Percentiles rank a stretch among this genome's conserved stretches.
phyloP scores from a whole-genome alignment of 2,797 vertebrate genomes.

The Triplophysa bombifrons region DNA sequence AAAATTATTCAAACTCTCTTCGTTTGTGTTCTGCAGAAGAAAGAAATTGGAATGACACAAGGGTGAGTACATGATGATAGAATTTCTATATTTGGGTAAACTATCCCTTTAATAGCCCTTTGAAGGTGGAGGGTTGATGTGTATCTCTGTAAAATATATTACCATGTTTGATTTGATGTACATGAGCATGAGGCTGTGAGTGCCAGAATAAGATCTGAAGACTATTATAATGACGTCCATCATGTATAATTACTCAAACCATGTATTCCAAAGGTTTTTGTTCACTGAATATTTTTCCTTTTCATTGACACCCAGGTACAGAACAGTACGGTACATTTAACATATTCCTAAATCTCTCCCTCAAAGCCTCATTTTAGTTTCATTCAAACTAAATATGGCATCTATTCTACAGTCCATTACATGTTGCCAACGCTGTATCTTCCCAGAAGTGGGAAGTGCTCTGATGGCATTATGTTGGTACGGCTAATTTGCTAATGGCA shows the following conservation, averaged over 20 bases:
- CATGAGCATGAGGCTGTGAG: neutral
- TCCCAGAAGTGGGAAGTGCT: conserved; percentile 58
- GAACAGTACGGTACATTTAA: neutral
- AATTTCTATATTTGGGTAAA: no score
- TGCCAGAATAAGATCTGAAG: neutral
- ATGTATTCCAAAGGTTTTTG: neutral
- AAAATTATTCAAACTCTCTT: no score
- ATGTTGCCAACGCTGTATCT: conserved; percentile 3
- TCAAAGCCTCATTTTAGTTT: neutral
- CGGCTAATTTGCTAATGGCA: conserved; percentile 77
- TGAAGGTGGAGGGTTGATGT: no score
- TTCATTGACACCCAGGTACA: neutral
- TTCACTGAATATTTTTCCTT: neutral
- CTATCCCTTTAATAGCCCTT: no score
- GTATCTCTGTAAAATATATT: no score
- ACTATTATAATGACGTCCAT: neutral
- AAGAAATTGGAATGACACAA: no score
- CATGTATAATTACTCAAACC: neutral
- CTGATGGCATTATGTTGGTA: conserved; percentile 63
- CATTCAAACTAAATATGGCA: neutral
- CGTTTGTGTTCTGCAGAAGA: no score
- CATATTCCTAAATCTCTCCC: neutral
- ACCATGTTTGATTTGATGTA: neutral
- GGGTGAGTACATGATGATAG: no score
- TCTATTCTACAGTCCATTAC: neutral